phyloP scores from a whole-genome alignment of 2,797 vertebrate genomes.

The Mallotus villosus region DNA sequence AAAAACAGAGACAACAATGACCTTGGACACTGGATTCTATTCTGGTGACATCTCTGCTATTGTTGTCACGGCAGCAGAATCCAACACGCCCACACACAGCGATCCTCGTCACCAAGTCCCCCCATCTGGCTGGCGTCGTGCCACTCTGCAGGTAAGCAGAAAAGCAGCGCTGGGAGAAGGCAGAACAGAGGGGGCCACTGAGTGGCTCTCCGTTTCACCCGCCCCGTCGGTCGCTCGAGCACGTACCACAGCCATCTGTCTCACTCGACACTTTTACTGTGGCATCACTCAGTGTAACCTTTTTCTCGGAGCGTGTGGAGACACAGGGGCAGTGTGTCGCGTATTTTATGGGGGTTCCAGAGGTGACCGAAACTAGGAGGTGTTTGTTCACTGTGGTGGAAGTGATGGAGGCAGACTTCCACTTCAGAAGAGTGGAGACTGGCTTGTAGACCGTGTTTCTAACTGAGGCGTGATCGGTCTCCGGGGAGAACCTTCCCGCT shows the following conservation, averaged over 20 bases:
- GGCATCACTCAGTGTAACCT: no score
- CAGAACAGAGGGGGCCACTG: no score
- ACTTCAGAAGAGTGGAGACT: neutral
- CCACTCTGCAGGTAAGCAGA: slow-evolving; percentile 19
- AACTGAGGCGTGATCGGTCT: slow-evolving; percentile 5
- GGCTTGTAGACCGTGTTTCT: slow-evolving; percentile 1
- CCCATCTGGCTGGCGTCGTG: slow-evolving; percentile 32
- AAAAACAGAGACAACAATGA: slow-evolving; percentile 28
- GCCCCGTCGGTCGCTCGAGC: no score
- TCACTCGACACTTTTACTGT: no score
- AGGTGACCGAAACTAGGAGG: no score
- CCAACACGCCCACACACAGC: slow-evolving; percentile 46
- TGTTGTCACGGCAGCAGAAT: slow-evolving; percentile 37
- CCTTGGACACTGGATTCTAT: slow-evolving; percentile 41
- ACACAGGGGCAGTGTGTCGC: no score
- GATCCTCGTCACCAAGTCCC: slow-evolving; percentile 52
- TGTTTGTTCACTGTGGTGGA: no score
- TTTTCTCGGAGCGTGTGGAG: no score
- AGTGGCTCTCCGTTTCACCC: no score
- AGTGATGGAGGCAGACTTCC: neutral
- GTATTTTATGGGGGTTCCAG: no score
- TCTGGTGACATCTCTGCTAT: slow-evolving; percentile 53
- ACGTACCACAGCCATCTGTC: no score
- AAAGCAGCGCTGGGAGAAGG: neutral
- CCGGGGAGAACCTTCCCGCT: slow-evolving; percentile 1